Percentiles rank a stretch among this genome's conserved stretches.
phyloP scores from a whole-genome alignment of 2,113 vertebrate genomes.

The Cichladusa arquata region DNA sequence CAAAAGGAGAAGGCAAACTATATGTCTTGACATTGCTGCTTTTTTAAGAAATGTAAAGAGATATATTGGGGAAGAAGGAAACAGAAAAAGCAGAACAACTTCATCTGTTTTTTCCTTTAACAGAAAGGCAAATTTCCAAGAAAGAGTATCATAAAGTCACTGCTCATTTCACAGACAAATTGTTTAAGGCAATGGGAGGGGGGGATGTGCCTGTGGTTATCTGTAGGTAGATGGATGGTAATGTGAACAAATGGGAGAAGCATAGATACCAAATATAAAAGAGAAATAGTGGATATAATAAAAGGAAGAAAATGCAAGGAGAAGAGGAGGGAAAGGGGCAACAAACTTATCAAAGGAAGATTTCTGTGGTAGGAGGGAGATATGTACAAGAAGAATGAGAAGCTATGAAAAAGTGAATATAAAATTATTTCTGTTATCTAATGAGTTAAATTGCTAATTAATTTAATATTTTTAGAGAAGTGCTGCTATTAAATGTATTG shows the following conservation, averaged over 20 bases:
- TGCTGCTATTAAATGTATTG: not conserved
- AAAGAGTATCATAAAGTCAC: not conserved
- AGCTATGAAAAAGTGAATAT: not conserved
- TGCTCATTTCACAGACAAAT: constrained; percentile 3
- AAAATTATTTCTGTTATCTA: not conserved
- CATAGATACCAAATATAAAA: not conserved
- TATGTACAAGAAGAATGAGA: not conserved
- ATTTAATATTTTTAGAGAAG: not conserved
- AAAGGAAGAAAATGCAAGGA: not conserved
- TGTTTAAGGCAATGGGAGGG: not conserved
- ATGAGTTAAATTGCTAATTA: not conserved
- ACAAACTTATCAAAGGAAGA: not conserved
- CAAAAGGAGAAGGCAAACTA: not conserved
- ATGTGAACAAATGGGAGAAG: not conserved
- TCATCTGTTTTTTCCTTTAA: not conserved
- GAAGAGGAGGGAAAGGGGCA: not conserved
- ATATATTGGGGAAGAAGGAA: not conserved
- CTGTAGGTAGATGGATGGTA: not conserved
- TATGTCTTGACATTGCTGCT: not conserved
- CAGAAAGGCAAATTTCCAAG: not conserved
- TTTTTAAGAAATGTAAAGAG: not conserved
- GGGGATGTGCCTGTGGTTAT: not conserved
- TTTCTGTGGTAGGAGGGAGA: not conserved
- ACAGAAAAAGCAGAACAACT: not conserved
- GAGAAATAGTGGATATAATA: not conserved